These are phyloP conservation scores for Stylophora pistillata DNA, from an alignment of 64 coral and sea anemone genomes.

Conservation along the genomic window DNA sequence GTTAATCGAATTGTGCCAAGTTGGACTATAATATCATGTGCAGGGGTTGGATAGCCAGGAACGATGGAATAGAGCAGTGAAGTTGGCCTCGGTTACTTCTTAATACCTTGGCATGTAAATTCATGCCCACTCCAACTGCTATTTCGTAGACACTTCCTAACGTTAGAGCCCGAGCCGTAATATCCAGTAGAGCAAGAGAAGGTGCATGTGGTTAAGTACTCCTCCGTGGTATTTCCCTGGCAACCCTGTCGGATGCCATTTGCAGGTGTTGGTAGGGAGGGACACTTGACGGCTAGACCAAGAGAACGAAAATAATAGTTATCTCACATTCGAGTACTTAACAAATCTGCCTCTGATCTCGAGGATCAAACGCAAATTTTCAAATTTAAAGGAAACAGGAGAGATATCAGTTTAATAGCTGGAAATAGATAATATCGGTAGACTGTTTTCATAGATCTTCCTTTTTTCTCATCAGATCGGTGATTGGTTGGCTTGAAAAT, in stretches of 20 bases:
- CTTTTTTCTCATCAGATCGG: no score
- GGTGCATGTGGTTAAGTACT: constrained; percentile 25
- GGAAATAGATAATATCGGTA: no score
- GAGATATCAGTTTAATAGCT: no score
- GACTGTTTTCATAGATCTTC: no score
- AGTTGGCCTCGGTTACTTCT: background rate
- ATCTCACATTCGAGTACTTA: background rate
- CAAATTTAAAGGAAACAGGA: no score
- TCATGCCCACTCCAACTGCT: constrained; percentile 53
- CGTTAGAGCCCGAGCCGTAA: constrained; percentile 14
- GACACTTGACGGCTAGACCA: constrained; percentile 31
- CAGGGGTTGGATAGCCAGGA: no score
- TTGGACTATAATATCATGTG: no score
- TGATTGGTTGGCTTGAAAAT: no score
- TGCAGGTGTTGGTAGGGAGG: background rate
- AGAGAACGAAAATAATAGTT: background rate
- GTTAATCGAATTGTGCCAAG: no score
- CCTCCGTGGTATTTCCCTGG: background rate
- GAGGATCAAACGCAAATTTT: background rate
- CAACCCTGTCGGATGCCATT: constrained; percentile 30
- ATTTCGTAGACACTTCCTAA: constrained; percentile 24
- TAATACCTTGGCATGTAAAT: constrained; percentile 32
- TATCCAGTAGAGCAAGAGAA: constrained; percentile 40
- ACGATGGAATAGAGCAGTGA: no score
- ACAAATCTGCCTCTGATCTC: background rate